A percentile compares a stretch with the other conserved stretches of the same genome.
Evolutionary conservation across 2,888 invertebrate genomes (phyloP).

Genomic region (Campoplex nolae): DNA sequence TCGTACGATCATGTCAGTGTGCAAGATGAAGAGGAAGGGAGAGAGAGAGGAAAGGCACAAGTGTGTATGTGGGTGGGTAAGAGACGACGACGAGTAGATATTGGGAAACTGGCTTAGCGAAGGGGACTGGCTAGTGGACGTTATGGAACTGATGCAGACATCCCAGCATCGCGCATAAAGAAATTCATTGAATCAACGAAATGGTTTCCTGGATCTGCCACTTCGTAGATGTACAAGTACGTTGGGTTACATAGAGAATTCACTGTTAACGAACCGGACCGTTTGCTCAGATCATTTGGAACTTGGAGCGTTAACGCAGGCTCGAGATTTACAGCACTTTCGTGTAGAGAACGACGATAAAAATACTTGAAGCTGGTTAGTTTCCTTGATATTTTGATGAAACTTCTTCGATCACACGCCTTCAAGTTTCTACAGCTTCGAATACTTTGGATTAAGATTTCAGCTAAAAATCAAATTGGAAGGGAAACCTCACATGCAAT

Average conservation of each 20-base stretch:
- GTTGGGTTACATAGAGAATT: no score
- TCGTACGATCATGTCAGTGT: background rate
- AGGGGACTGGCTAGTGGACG: constrained; percentile 31
- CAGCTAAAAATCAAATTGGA: background rate
- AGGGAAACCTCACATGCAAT: background rate
- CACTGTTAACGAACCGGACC: background rate
- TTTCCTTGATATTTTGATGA: no score
- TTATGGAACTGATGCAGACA: constrained; percentile 45
- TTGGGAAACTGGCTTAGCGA: constrained; percentile 49
- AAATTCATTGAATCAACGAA: constrained; percentile 71
- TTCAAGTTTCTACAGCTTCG: background rate
- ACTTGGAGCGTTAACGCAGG: no score
- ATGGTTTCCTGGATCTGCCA: constrained; percentile 68
- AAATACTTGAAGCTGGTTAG: no score
- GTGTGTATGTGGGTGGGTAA: background rate
- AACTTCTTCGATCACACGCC: background rate
- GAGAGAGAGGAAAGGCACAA: constrained; percentile 11
- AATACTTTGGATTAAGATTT: background rate
- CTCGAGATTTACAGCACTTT: background rate
- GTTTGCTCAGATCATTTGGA: no score
- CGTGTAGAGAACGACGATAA: no score
- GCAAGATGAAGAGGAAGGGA: background rate
- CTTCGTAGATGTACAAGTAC: background rate
- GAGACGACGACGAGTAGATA: constrained; percentile 33
- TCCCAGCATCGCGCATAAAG: constrained; percentile 40